Conservation (phyloP, 2,113 vertebrate genomes). For the Xiphias gladius region DNA sequence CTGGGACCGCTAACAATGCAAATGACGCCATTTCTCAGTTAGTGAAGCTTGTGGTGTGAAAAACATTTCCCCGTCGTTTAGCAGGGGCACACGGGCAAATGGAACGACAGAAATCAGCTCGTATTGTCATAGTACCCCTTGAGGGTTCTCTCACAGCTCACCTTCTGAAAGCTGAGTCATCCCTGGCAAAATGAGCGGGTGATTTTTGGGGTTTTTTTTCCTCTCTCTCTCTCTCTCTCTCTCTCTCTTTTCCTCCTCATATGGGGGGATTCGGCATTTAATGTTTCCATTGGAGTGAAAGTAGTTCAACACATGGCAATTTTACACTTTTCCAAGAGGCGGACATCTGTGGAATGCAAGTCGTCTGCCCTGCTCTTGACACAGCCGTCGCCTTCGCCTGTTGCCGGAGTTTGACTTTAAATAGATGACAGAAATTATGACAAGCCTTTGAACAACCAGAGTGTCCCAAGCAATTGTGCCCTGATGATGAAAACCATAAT, state of each 20-base stretch:
- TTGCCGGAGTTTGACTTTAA: conserved; percentile 51
- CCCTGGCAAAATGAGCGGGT: conserved; percentile 37
- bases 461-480: conserved; percentile 32
- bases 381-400: conserved; percentile 8
- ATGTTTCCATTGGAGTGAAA: conserved; percentile 51
- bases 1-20: conserved; percentile 35
- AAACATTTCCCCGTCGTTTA: conserved; percentile 25
- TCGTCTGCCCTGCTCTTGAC: conserved; percentile 35
- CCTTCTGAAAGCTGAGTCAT: conserved; percentile 70
- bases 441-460: conserved; percentile 34
- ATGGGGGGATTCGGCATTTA: conserved; percentile 15
- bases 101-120: conserved; percentile 21
- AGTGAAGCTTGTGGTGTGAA: conserved; percentile 20
- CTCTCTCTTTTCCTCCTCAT: not conserved
- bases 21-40: conserved; percentile 52
- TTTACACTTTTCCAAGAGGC: conserved; percentile 45
- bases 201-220: not conserved
- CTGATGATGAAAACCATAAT: conserved; percentile 50
- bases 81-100: conserved; percentile 20
- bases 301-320: conserved; percentile 53
- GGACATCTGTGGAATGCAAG: conserved; percentile 60
- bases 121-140: conserved; percentile 23
- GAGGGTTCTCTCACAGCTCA: conserved; percentile 38
- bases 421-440: conserved; percentile 55
- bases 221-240: no score